Evolutionary conservation across 2,797 vertebrate species (phyloP).

Genomic region (Petrocephalus schoutedeni): DNA sequence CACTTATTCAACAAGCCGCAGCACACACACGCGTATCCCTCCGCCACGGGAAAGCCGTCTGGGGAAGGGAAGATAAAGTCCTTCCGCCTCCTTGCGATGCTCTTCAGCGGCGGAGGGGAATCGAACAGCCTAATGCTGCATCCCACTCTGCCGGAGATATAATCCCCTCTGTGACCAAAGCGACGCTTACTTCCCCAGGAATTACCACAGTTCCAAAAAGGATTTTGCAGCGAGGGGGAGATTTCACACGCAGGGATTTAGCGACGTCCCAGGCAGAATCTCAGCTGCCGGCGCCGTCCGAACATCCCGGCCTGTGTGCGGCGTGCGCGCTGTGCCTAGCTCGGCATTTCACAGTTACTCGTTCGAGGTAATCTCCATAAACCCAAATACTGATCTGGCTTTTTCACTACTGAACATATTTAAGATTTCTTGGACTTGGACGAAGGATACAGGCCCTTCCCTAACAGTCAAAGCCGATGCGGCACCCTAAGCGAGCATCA

Average conservation of each 20-base stretch:
- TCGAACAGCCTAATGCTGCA: not conserved
- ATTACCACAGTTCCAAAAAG: not conserved
- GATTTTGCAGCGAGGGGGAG: not conserved
- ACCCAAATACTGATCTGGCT: not conserved
- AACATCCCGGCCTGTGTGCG: not conserved
- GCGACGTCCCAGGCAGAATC: too few relatives aligned
- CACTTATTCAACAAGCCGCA: not conserved
- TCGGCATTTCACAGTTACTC: not conserved
- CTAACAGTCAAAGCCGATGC: not conserved
- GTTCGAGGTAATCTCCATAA: not conserved
- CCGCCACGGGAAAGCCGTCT: not conserved
- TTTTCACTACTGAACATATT: not conserved
- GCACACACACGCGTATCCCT: not conserved
- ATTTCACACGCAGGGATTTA: not conserved
- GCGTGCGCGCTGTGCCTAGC: not conserved
- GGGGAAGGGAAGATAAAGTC: not conserved
- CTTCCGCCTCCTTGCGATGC: not conserved
- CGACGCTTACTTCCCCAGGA: not conserved
- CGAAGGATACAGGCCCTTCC: not conserved
- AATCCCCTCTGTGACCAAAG: conserved; percentile 9
- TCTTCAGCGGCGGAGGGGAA: not conserved
- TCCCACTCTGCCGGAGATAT: not conserved
- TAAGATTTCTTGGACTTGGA: not conserved
- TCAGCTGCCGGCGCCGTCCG: not conserved
- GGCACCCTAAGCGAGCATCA: not conserved